A percentile compares a stretch with the other conserved stretches of the same genome.
Evolutionary conservation across 2,113 vertebrate genomes (phyloP).

Genomic region (Myocastor coypus): DNA sequence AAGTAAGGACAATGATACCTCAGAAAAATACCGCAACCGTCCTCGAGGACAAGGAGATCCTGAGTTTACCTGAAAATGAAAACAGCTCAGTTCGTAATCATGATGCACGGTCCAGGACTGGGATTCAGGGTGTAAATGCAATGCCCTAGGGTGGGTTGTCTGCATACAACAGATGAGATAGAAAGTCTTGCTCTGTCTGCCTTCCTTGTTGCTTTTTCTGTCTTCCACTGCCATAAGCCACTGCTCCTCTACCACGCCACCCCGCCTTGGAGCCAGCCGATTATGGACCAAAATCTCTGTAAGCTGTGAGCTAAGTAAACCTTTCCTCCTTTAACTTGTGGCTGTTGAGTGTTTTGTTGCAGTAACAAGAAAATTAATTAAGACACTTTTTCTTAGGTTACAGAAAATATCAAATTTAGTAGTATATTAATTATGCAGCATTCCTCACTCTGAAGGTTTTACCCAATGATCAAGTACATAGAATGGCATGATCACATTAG

Average conservation of each 20-base stretch:
- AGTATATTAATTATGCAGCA: not conserved
- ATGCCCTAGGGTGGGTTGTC: not conserved
- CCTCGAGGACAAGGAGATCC: too few relatives aligned
- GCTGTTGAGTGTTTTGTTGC: not conserved
- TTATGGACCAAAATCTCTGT: not conserved
- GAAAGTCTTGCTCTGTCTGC: not conserved
- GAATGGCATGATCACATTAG: conserved; percentile 20
- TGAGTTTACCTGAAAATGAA: too few relatives aligned
- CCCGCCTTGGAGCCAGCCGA: not conserved
- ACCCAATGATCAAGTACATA: not conserved
- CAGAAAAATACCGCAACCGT: too few relatives aligned
- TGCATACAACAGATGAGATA: not conserved
- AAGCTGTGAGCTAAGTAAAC: not conserved
- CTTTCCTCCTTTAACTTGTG: not conserved
- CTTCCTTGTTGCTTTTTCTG: not conserved
- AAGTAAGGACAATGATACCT: too few relatives aligned
- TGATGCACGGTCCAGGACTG: not conserved
- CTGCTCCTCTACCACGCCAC: not conserved
- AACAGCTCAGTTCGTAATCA: not conserved
- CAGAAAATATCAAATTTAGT: not conserved
- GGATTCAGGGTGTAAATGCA: not conserved
- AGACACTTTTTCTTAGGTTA: not conserved
- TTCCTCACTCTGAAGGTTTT: conserved; percentile 28
- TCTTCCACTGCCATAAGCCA: not conserved
- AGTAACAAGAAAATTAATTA: not conserved